Conservation (phyloP, 2,888 invertebrate species). For the Malacosoma neustria region DNA sequence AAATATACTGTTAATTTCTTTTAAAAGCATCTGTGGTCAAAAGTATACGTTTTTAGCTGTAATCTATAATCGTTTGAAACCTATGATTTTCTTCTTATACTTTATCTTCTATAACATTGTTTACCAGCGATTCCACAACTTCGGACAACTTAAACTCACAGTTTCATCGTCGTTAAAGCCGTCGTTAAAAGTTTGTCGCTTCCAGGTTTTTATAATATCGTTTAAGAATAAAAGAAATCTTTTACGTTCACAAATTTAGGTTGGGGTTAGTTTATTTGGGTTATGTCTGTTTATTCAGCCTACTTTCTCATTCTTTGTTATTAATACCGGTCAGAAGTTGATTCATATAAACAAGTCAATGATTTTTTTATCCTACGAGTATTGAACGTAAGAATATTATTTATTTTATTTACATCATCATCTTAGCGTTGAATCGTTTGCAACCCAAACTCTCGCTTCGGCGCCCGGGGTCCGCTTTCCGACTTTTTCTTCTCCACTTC, state of each 20-base stretch:
- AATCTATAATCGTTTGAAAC: too few species aligned
- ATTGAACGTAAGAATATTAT: too few species aligned
- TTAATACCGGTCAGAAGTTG: background rate
- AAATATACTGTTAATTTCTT: too few species aligned
- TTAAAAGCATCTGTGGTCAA: too few species aligned
- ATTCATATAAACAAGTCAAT: background rate
- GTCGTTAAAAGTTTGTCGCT: conserved; percentile 16
- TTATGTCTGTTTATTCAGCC: background rate
- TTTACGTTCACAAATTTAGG: conserved; percentile 2
- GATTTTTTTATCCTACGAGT: background rate
- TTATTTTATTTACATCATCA: background rate
- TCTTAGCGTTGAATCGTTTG: too few species aligned
- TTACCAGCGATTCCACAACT: background rate
- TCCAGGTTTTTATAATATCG: conserved; percentile 12
- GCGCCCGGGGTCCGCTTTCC: too few species aligned
- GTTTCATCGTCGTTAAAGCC: conserved; percentile 12
- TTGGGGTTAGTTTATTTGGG: background rate
- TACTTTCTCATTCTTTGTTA: background rate
- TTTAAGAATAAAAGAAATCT: conserved; percentile 8
- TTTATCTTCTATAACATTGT: background rate
- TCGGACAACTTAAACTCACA: conserved; percentile 1
- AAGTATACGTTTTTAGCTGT: too few species aligned
- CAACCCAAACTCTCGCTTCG: too few species aligned
- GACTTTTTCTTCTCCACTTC: too few species aligned
- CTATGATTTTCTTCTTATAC: too few species aligned